These are phyloP conservation scores for Clangula hyemalis DNA, from an alignment of 2,797 vertebrate species.

Conservation along the genomic window DNA sequence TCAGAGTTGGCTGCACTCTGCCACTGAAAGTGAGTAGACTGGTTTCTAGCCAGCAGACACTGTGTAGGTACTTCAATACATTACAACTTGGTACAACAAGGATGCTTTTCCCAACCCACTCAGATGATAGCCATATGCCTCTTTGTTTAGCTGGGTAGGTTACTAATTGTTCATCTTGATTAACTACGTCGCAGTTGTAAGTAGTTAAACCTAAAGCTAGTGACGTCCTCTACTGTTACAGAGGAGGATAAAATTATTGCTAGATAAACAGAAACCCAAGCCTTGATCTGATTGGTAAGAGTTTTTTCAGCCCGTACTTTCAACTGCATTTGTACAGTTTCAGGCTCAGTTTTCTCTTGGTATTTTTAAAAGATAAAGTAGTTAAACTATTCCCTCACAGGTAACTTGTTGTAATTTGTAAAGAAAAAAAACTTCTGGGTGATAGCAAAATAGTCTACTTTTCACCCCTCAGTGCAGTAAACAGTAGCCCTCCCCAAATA, in stretches of 20 bases:
- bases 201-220: conserved; percentile 10
- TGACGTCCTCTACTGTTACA: background rate
- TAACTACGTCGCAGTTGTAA: background rate
- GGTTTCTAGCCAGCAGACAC: background rate
- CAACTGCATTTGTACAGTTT: background rate
- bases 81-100: background rate
- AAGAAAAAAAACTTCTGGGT: background rate
- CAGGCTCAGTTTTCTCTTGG: background rate
- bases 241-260: background rate
- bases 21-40: background rate
- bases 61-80: background rate
- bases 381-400: background rate
- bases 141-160: background rate
- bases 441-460: background rate
- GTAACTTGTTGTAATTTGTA: background rate
- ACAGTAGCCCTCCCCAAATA: background rate
- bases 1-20: background rate
- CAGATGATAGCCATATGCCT: background rate
- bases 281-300: background rate
- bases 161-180: background rate
- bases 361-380: background rate
- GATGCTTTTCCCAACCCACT: background rate
- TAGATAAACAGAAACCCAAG: conserved; percentile 37
- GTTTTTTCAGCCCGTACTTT: background rate
- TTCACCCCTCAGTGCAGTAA: background rate